Base-by-base conservation (phyloP, 2,888 invertebrate genomes). In the Anoplius nigerrimus region DNA sequence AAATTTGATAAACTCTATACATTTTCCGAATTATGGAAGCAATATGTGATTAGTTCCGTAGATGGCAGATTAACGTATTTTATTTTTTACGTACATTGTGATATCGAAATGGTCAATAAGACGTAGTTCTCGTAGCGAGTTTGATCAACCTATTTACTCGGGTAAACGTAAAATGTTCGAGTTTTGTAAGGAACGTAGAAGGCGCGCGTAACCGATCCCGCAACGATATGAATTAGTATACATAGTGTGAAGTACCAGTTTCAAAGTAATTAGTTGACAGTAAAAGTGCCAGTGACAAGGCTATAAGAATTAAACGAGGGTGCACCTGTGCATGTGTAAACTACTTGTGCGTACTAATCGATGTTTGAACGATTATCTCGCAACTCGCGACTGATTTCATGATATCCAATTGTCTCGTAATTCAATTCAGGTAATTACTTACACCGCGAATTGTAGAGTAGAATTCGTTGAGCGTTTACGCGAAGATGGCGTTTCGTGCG, bases 281-380 rank as follows among this genome's bases (percentile, higher is more conserved):
- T 62, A 67, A 21, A 62, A 62, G 20, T 20, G 63, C 55, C 68
- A 61, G 59, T 66, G 53, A 74, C 61, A 64, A 74, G 62, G 61
- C 66, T 71, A 58, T 69, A 60, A 59, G 27, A 27, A 27, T 27
- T 27, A 27, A 27, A 48, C 21, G 62, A 69, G 55, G 56, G 65
- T 66, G 66, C 65, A 65, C 57, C 60, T 27, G 74, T 78, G 78
- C 78, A 78, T 78, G 78, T 52, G 76, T 74, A 74, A 54, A 77
- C 70, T 52, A 74, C 57, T 63, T 74, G 60, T 76, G 69, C 60
- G 59, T 75, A 78, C 66, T 78, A 74, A 78, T 63, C 66, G 48
- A 54, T 67, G 62, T 69, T 60, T n/a, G 43, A 67, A 71, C 78
- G 76, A 74, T 71, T 68, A 62, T 71, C 76, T 76, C 74, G 76